Conservation (phyloP, 2,888 invertebrate genomes). For the Hirtodrosophila cameraria region DNA sequence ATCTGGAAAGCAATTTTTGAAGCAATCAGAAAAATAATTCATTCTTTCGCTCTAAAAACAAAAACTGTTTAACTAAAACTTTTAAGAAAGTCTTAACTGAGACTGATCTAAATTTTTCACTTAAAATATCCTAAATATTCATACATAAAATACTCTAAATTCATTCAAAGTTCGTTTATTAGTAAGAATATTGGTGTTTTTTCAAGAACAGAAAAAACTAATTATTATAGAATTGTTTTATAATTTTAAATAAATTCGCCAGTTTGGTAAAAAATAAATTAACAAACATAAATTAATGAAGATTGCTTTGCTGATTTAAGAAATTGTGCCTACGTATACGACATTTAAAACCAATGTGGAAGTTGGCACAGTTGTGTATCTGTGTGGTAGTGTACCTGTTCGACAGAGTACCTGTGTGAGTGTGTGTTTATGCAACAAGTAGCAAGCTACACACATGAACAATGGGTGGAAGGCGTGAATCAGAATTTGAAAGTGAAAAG, state of each 20-base stretch:
- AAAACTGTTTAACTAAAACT: no score
- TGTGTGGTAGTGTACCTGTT: slow-evolving; percentile 13
- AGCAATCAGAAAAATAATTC: no score
- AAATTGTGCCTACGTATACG: not conserved
- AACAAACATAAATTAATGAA: not conserved
- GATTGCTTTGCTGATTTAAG: no score
- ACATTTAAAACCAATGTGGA: slow-evolving; percentile 14
- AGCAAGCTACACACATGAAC: slow-evolving; percentile 41
- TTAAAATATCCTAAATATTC: no score
- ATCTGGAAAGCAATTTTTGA: no score
- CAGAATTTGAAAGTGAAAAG: slow-evolving; percentile 46
- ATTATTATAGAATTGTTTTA: not conserved
- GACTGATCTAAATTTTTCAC: no score
- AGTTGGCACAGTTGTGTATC: slow-evolving; percentile 2
- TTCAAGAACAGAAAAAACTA: not conserved
- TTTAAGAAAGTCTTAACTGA: no score
- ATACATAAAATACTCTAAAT: no score
- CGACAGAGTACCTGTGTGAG: slow-evolving; percentile 5
- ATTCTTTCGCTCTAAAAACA: no score
- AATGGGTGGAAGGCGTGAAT: slow-evolving; percentile 43
- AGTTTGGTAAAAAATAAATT: not conserved
- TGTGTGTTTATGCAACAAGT: slow-evolving; percentile 47
- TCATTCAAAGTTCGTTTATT: no score
- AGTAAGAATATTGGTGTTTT: no score
- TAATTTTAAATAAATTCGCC: not conserved